Conservation (phyloP, 2,888 invertebrate species). For the Neocrepidodera transversa region DNA sequence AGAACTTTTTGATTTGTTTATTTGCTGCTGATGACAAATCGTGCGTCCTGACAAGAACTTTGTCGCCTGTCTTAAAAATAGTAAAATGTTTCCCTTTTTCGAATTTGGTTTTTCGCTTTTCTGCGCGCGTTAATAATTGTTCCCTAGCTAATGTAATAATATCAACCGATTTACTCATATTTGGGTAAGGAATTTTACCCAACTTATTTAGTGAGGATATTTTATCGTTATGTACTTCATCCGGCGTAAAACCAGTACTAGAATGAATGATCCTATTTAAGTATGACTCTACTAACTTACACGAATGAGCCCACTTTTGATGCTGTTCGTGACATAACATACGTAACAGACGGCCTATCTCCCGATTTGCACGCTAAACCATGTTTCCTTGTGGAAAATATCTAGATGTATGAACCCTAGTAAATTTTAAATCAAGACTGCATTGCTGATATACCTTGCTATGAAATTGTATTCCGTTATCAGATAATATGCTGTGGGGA, state of each 20-base stretch:
- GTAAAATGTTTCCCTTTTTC: not conserved
- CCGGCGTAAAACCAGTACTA: not conserved
- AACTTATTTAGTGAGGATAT: too few species aligned
- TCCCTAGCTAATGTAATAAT: conserved; percentile 1
- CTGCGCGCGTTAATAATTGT: not conserved
- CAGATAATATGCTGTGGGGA: not conserved
- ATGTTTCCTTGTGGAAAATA: conserved; percentile 15
- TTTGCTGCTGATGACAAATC: not conserved
- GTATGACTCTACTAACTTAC: not conserved
- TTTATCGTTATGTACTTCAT: not conserved
- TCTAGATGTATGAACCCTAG: conserved; percentile 7
- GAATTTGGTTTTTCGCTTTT: not conserved
- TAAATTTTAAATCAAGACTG: not conserved
- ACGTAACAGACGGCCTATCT: conserved; percentile 20
- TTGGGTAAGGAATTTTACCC: too few species aligned
- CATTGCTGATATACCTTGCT: too few species aligned
- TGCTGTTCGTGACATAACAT: conserved; percentile 25
- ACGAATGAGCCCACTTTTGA: not conserved
- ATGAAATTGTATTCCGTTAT: not conserved
- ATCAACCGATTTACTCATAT: too few species aligned
- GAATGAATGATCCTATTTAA: not conserved
- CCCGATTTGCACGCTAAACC: conserved; percentile 17
- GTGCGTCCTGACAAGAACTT: conserved; percentile 3
- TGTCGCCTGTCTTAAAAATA: conserved; percentile 2
- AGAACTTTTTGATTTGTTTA: conserved; percentile 1